Evolutionary conservation across 2,113 vertebrate genomes (phyloP).

Genomic region (Salvelinus namaycush): DNA sequence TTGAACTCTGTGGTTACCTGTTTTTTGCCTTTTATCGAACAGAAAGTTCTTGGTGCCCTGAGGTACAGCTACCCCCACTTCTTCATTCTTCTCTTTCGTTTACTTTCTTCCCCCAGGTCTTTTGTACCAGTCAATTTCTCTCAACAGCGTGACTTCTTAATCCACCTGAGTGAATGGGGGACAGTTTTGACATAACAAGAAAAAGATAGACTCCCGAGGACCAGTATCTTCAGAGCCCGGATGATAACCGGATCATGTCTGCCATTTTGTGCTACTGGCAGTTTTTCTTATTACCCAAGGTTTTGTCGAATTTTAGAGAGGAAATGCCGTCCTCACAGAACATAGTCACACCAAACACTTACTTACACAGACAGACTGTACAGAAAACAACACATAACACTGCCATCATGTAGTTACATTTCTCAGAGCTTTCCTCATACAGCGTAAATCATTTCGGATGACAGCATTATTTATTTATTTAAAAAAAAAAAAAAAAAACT

Average conservation of each 20-base stretch:
- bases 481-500: no score
- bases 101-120: conserved; percentile 39
- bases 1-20: no score
- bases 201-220: conserved; percentile 66
- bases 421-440: neutral
- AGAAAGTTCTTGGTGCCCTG: neutral
- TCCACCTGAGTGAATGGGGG: conserved; percentile 74
- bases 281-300: conserved; percentile 59
- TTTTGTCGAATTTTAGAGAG: conserved; percentile 50
- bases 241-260: conserved; percentile 71
- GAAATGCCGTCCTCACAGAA: conserved; percentile 57
- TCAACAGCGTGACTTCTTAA: conserved; percentile 63
- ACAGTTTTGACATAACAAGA: conserved; percentile 76
- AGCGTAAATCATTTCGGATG: neutral
- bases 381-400: conserved; percentile 7
- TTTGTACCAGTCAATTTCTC: conserved; percentile 67
- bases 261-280: conserved; percentile 70
- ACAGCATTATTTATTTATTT: neutral
- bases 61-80: neutral
- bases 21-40: no score
- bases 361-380: conserved; percentile 39
- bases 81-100: neutral
- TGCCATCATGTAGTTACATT: neutral
- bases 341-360: conserved; percentile 48
- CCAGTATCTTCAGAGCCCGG: conserved; percentile 64